Conservation (phyloP, 2,888 invertebrate genomes). For the Ophion slaviceki region DNA sequence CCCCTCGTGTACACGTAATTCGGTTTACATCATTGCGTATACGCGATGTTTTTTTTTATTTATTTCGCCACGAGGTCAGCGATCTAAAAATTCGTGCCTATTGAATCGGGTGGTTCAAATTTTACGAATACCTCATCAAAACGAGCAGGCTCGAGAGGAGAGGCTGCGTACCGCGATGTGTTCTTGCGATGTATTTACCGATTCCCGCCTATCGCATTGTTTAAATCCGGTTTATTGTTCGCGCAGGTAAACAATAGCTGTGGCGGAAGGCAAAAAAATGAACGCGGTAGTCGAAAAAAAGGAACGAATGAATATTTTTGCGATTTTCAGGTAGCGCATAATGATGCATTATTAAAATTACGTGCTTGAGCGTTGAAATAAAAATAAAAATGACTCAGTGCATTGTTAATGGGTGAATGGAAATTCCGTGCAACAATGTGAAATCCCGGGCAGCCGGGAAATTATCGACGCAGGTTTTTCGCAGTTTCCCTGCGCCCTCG, state of each 20-base stretch:
- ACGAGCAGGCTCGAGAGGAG: neutral
- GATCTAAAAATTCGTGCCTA: conserved; percentile 35
- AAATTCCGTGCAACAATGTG: too few species aligned
- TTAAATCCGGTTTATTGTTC: neutral
- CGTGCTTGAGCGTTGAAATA: too few species aligned
- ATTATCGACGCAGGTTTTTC: too few species aligned
- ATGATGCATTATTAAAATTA: neutral
- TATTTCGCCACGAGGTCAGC: conserved; percentile 7
- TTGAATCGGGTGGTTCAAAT: conserved; percentile 23
- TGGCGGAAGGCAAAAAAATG: neutral
- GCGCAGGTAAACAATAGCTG: neutral
- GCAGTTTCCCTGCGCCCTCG: too few species aligned
- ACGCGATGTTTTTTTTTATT: conserved; percentile 18
- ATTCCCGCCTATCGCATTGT: neutral
- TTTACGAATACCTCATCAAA: conserved; percentile 14
- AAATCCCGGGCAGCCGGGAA: too few species aligned
- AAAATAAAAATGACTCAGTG: too few species aligned
- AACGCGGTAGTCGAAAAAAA: neutral
- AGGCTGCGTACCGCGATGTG: neutral
- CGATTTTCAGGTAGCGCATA: neutral
- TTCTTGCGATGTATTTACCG: neutral
- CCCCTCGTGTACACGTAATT: neutral
- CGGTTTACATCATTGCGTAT: neutral
- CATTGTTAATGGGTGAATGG: too few species aligned
- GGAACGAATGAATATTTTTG: neutral